Evolutionary conservation across 1,140 invertebrate genomes (phyloP), one percentile per base, ranked within the genome.

Genomic region (Panulirus ornatus): DNA sequence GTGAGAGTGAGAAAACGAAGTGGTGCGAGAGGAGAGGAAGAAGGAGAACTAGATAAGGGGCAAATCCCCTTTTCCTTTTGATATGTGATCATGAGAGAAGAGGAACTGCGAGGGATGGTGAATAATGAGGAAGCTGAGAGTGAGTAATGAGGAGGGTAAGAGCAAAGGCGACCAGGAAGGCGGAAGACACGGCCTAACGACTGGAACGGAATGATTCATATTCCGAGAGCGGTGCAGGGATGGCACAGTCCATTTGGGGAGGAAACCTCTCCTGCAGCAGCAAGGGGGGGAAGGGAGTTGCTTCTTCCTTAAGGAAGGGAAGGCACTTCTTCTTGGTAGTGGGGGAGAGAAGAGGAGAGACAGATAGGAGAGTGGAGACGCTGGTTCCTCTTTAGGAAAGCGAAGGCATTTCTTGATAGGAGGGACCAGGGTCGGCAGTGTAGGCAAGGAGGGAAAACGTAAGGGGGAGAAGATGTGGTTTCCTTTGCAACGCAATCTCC

Each of bases 131-230:
- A 79, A 38, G 44, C 8, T 54, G 76, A 79, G 54, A 66, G 38
- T 34, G n/a, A 54, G 14, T 30, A 27, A 79, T 38, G 71, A n/a
- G 71, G 76, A 79, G 44, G 14, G 36, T 14, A 54, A 54, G 40
- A 34, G 34, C 27, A 22, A 34, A 27, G 76, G 36, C 27, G 42
- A 79, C 27, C 16, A 42, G 42, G 27, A 34, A 54, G 76, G 54
- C 27, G 14, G 2, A 34, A 54, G 58, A 66, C 58, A 66, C 58
- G n/a, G 58, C n/a, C n/a, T 66, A 66, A 66, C 58, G 58, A 30
- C 58, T 66, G 58, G 58, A 66, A 66, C 58, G 58, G 58, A 66
- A 66, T 66, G 58, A 66, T 66, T 66, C 58, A 66, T 66, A 66
- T 27, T 66, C n/a, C n/a, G 3, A 27, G 1, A 19, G n/a, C n/a